Percentiles rank a stretch among this genome's conserved stretches.
Conservation (phyloP, 2,797 vertebrate genomes). For the Myotis daubentonii region DNA sequence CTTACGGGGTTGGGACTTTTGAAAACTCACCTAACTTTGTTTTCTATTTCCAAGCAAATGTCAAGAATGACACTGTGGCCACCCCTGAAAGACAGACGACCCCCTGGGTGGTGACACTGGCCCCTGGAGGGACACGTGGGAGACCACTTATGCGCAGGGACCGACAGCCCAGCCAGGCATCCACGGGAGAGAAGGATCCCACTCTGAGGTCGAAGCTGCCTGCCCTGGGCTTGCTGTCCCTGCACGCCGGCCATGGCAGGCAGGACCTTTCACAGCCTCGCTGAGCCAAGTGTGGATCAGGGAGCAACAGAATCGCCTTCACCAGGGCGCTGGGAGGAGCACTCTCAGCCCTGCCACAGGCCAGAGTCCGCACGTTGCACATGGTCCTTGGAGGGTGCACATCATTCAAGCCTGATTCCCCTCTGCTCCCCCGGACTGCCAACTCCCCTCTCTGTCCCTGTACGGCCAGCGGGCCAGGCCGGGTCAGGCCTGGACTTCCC, state of each 20-base stretch:
- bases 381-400: neutral
- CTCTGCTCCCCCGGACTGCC: neutral
- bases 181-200: neutral
- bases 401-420: neutral
- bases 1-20: slow-evolving; percentile 37
- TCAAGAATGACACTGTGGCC: neutral
- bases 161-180: neutral
- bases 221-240: neutral
- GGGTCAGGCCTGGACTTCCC: neutral
- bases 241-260: accelerated
- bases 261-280: too few relatives aligned
- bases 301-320: neutral
- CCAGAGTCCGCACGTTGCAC: neutral
- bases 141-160: neutral
- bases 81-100: neutral
- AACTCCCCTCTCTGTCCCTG: neutral
- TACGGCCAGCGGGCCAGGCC: neutral
- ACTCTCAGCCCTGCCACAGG: neutral
- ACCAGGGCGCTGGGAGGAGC: neutral
- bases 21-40: slow-evolving; percentile 27
- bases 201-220: neutral
- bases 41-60: slow-evolving; percentile 21
- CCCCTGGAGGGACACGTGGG: neutral
- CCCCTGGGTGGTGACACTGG: accelerated
- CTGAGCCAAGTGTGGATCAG: neutral